Conservation (phyloP, 2,888 invertebrate genomes). For the Drosophila meridionalis region DNA sequence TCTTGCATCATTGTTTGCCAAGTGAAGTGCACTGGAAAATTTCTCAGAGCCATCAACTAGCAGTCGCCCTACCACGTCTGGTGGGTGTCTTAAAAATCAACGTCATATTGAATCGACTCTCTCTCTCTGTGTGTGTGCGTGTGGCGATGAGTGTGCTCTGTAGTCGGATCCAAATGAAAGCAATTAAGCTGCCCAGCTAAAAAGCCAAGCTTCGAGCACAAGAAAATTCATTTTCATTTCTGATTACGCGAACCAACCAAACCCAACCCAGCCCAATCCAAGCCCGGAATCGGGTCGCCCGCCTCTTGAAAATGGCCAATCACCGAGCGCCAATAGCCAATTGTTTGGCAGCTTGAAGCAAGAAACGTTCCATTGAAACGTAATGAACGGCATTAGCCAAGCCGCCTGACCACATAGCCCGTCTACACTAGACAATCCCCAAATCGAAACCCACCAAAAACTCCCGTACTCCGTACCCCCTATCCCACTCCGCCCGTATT, state of each 20-base stretch:
- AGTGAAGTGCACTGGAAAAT: slow-evolving; percentile 84
- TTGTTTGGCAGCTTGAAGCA: slow-evolving; percentile 43
- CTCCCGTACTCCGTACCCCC: too few species aligned
- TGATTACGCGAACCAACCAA: slow-evolving; percentile 39
- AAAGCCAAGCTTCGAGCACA: slow-evolving; percentile 48
- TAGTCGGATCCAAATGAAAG: slow-evolving; percentile 66
- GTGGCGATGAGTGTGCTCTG: slow-evolving; percentile 24
- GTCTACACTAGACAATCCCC: slow-evolving; percentile 13
- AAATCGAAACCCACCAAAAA: slow-evolving; percentile 7
- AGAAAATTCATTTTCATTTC: slow-evolving; percentile 64
- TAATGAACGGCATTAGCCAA: slow-evolving; percentile 71
- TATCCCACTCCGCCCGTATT: neutral
- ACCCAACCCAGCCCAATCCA: neutral
- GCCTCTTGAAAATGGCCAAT: slow-evolving; percentile 29
- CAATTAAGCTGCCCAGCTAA: slow-evolving; percentile 63
- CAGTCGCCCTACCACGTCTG: slow-evolving; percentile 9
- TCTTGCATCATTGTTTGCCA: slow-evolving; percentile 83
- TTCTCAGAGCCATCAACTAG: slow-evolving; percentile 67
- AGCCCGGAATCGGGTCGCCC: neutral
- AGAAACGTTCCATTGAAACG: slow-evolving; percentile 66
- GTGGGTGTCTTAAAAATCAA: slow-evolving; percentile 69
- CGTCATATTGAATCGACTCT: slow-evolving; percentile 70
- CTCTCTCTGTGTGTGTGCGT: neutral
- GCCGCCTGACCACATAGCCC: slow-evolving; percentile 32
- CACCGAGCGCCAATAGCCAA: slow-evolving; percentile 42